These are phyloP conservation scores for Hoplias malabaricus DNA, from an alignment of 2,113 vertebrate species.

Conservation along the genomic window DNA sequence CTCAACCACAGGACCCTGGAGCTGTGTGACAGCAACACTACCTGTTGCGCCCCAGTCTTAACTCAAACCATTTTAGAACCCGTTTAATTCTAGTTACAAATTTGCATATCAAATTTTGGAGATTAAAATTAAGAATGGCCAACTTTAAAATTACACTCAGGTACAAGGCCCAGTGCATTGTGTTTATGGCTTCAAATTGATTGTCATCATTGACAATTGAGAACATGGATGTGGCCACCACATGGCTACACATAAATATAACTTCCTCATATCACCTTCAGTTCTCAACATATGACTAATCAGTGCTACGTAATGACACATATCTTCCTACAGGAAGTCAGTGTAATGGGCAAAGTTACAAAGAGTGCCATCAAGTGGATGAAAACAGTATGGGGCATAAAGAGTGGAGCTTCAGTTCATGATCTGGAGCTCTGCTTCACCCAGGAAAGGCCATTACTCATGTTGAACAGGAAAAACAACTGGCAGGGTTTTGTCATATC, in stretches of 20 bases:
- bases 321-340: neutral
- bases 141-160: neutral
- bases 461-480: neutral
- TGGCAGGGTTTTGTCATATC: neutral
- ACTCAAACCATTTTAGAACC: too few species aligned
- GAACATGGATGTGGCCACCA: neutral
- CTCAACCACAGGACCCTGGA: too few species aligned
- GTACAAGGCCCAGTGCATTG: neutral
- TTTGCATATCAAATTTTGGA: too few species aligned
- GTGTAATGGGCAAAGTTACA: neutral
- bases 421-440: neutral
- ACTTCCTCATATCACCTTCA: neutral
- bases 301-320: neutral
- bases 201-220: neutral
- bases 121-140: too few species aligned
- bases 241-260: neutral
- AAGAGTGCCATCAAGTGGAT: conserved; percentile 48
- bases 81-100: too few species aligned
- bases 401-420: neutral
- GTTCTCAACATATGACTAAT: neutral
- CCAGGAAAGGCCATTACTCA: too few species aligned
- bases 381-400: neutral
- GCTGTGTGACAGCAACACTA: too few species aligned
- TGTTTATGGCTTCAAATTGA: neutral
- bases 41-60: too few species aligned